Evolutionary conservation across 2,113 vertebrate species (phyloP).

Genomic region (Solea senegalensis): DNA sequence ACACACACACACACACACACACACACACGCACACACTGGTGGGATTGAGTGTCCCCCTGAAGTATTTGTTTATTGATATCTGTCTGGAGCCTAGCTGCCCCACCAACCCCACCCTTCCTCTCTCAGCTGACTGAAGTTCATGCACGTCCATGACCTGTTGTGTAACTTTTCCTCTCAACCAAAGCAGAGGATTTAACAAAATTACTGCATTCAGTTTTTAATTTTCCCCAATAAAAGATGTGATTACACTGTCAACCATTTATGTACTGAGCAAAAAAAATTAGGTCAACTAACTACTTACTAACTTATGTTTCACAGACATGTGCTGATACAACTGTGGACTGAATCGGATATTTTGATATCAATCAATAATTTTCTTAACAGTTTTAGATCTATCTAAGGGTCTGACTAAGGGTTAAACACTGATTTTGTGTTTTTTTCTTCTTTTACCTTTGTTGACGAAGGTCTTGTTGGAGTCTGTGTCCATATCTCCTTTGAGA

Average conservation of each 20-base stretch:
- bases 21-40: conserved; percentile 8
- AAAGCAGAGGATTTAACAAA: not conserved
- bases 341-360: no score
- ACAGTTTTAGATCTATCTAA: no score
- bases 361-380: no score
- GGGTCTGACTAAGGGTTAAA: no score
- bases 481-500: no score
- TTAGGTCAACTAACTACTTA: no score
- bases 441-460: no score
- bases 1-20: no score
- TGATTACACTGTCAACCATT: not conserved
- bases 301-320: no score
- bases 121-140: conserved; percentile 23
- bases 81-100: conserved; percentile 14
- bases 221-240: not conserved
- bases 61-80: conserved; percentile 32
- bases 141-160: conserved; percentile 20
- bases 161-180: conserved; percentile 35
- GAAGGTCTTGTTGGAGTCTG: no score
- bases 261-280: no score
- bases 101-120: not conserved
- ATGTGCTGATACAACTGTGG: no score
- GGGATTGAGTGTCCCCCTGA: conserved; percentile 23
- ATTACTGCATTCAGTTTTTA: not conserved
- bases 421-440: not conserved